Percentiles rank a stretch among this genome's conserved stretches.
These are phyloP conservation scores for Gobiocypris rarus DNA, from an alignment of 2,113 vertebrate genomes.

Conservation along the genomic window DNA sequence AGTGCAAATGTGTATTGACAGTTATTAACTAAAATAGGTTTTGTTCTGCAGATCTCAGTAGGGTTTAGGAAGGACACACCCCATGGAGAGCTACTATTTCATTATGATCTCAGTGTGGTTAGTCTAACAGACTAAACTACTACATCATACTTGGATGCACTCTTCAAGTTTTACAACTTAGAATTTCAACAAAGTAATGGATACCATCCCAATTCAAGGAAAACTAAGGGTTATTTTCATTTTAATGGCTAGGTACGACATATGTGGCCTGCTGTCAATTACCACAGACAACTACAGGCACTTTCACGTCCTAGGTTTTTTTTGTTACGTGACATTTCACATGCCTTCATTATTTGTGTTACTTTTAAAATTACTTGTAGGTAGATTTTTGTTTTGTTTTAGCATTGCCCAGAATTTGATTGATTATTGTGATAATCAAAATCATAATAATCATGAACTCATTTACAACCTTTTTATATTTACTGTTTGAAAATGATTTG, in stretches of 20 bases:
- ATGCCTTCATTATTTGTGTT: background rate
- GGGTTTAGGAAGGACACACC: conserved; percentile 32
- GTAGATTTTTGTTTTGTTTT: background rate
- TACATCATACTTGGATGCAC: conserved; percentile 18
- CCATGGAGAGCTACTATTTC: conserved; percentile 3
- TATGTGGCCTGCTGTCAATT: background rate
- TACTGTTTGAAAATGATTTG: background rate
- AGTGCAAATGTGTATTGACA: background rate
- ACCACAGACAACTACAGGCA: conserved; percentile 3
- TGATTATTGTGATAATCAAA: background rate
- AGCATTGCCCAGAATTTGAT: background rate
- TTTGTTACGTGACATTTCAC: background rate
- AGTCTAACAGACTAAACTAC: background rate
- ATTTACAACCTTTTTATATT: background rate
- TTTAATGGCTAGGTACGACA: background rate
- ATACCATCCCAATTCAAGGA: background rate
- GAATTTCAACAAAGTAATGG: background rate
- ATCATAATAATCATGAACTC: background rate
- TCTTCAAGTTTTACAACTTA: conserved; percentile 10
- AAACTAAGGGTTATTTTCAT: conserved; percentile 5
- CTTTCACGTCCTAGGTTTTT: background rate
- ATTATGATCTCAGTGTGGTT: conserved; percentile 28
- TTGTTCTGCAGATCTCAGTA: background rate
- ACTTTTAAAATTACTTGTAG: background rate
- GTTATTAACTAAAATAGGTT: background rate